phyloP scores from a whole-genome alignment of 2,888 invertebrate species.

The Alcis repandata region DNA sequence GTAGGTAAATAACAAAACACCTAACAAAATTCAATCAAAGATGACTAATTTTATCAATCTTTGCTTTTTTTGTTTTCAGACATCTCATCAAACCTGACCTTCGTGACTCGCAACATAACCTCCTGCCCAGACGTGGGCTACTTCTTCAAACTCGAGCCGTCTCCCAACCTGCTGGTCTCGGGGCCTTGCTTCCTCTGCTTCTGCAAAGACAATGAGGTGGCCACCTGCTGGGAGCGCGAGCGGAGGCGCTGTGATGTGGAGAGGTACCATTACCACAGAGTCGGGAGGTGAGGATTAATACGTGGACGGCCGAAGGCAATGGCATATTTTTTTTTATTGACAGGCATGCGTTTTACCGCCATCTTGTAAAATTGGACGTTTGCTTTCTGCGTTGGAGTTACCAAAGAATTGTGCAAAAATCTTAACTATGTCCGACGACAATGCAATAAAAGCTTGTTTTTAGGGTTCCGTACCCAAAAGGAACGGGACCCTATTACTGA shows the following conservation, averaged over 20 bases:
- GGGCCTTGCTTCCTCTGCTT: constrained; percentile 69
- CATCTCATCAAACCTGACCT: constrained; percentile 47
- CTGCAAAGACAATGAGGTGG: constrained; percentile 61
- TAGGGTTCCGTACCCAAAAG: too few relatives aligned
- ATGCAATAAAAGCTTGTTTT: too few relatives aligned
- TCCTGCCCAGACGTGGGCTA: constrained; percentile 67
- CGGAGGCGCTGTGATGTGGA: constrained; percentile 60
- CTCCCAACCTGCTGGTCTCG: constrained; percentile 50
- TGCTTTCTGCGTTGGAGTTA: too few relatives aligned
- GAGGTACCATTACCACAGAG: constrained; percentile 52
- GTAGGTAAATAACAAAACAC: too few relatives aligned
- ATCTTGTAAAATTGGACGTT: too few relatives aligned
- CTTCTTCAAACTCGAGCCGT: constrained; percentile 59
- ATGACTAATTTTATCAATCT: neutral
- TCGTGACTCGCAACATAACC: constrained; percentile 51
- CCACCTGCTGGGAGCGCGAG: constrained; percentile 68
- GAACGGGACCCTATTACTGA: too few relatives aligned
- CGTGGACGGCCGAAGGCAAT: too few relatives aligned
- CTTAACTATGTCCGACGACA: too few relatives aligned
- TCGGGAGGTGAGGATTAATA: constrained; percentile 51
- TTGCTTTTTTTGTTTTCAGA: constrained; percentile 48
- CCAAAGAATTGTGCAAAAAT: too few relatives aligned
- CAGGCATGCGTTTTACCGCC: too few relatives aligned
- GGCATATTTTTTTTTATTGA: too few relatives aligned
- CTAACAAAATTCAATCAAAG: too few relatives aligned